A percentile compares a stretch with the other conserved stretches of the same genome.
Conservation (phyloP, 2,797 vertebrate genomes). For the Hylomyscus alleni region DNA sequence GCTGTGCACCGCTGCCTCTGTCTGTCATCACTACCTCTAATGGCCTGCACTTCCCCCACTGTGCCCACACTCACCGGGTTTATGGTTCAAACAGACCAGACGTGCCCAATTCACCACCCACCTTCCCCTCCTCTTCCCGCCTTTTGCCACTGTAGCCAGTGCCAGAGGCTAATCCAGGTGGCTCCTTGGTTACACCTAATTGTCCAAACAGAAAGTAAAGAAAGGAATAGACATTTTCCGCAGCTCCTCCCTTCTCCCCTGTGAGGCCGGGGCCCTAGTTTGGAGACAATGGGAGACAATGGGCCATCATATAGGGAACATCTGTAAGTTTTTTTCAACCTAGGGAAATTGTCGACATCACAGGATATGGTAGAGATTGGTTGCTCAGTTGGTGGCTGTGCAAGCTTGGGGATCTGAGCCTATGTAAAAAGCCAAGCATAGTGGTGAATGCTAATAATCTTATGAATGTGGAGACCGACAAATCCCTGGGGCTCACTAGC, state of each 20-base stretch:
- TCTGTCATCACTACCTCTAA: constrained; percentile 92
- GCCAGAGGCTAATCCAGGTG: constrained; percentile 26
- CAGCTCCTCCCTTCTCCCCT: neutral
- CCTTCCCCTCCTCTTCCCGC: constrained; percentile 25
- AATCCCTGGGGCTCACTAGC: neutral
- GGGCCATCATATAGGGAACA: neutral
- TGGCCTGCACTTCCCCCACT: constrained; percentile 73
- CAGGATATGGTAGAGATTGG: neutral
- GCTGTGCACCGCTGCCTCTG: constrained; percentile 91
- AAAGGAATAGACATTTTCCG: constrained; percentile 14
- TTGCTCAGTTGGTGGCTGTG: neutral
- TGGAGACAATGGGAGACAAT: neutral
- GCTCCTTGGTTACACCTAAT: neutral
- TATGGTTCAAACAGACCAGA: constrained; percentile 62
- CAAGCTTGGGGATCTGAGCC: neutral
- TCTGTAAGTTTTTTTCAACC: neutral
- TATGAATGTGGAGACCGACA: neutral
- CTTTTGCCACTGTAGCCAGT: neutral
- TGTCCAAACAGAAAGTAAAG: neutral
- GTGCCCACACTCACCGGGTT: constrained; percentile 59
- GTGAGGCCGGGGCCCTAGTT: rapidly evolving
- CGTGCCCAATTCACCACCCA: neutral
- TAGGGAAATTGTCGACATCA: no score
- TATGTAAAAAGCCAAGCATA: neutral
- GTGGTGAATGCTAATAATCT: neutral